A percentile compares a stretch with the other conserved stretches of the same genome.
These are phyloP conservation scores for Tanypteryx hageni DNA, from an alignment of 2,888 invertebrate species.

Conservation along the genomic window DNA sequence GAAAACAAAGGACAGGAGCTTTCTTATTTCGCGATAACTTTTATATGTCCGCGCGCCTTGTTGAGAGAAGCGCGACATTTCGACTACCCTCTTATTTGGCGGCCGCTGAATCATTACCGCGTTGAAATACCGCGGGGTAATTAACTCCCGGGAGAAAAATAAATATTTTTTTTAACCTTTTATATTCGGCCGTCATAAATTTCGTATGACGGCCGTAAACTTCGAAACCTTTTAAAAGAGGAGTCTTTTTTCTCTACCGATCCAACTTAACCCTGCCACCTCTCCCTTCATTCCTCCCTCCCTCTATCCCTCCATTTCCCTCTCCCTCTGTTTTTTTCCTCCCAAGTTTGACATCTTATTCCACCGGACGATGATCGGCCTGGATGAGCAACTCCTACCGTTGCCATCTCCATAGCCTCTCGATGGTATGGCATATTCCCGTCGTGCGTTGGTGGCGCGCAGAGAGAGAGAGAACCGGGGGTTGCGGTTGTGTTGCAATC, in stretches of 20 bases:
- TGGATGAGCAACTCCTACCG: neutral
- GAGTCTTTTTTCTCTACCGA: neutral
- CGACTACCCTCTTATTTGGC: slow-evolving; percentile 5
- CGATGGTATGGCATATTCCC: neutral
- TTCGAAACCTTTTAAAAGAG: slow-evolving; percentile 3
- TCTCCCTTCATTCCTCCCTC: neutral
- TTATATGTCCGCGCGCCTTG: no score
- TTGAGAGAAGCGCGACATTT: neutral
- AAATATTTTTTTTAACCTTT: neutral
- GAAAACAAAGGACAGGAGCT: no score
- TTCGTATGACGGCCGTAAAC: slow-evolving; percentile 22
- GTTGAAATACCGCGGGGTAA: neutral
- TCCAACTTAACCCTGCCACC: neutral
- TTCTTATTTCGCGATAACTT: no score
- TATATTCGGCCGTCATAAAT: slow-evolving; percentile 14
- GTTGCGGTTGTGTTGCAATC: slow-evolving; percentile 33
- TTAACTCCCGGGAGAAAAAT: slow-evolving; percentile 5
- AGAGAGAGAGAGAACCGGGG: neutral
- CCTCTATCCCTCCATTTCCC: neutral
- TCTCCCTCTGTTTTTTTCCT: neutral
- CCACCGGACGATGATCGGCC: neutral
- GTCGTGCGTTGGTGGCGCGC: neutral
- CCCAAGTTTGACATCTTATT: neutral
- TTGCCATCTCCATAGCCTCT: neutral
- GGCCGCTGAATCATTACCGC: neutral